Base-by-base conservation (phyloP, 1,140 invertebrate species). In the Drosophila watanabei region DNA sequence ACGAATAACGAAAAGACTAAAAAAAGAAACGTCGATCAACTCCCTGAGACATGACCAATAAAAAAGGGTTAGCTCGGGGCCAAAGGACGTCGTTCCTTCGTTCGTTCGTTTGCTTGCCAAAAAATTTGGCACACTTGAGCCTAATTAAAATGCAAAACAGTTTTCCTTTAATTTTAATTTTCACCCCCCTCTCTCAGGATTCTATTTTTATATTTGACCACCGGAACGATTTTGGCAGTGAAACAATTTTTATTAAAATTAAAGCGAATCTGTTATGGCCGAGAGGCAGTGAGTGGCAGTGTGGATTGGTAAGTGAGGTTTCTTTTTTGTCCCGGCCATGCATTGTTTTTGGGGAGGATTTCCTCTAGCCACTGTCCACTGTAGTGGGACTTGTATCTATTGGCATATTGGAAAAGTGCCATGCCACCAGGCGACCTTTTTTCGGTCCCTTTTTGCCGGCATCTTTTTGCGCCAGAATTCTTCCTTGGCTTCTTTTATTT, bases 61-160 rank as follows among this genome's bases (percentile, higher is more conserved):
- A 71, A 84, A 82, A 88, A 64, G 72, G 84, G 61, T 68, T 68
- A 49, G 37, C 18, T 30, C 4, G 54, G 20, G 35, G 16, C 43
- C 39, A 33, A 48, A 37, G 16, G 14, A 33, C 16, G 16, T n/a
- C 6, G 16, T 2, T 30, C n/a, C 16, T 35, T 18, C 41, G 16
- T 28, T 28, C 11, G 18, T 16, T 16, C 16, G n/a, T 39, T 71
- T 2, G 10, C 30, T 56, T 37, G 49, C 28, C 32, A 45, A 62
- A 61, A 54, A 60, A 24, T 14, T 24, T 30, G 37, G 5, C 30
- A 54, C 49, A 43, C 82, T 49, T 30, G 14, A 28, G 48, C 48
- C 48, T 75, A 87, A 88, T 87, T 87, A 88, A 78, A 63, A 88
- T 87, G 71, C 76, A 68, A 75, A 75, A 56, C 68, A 80, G 71